Evolutionary conservation across 2,113 vertebrate genomes (phyloP).

Genomic region (Chionodraco myersi): DNA sequence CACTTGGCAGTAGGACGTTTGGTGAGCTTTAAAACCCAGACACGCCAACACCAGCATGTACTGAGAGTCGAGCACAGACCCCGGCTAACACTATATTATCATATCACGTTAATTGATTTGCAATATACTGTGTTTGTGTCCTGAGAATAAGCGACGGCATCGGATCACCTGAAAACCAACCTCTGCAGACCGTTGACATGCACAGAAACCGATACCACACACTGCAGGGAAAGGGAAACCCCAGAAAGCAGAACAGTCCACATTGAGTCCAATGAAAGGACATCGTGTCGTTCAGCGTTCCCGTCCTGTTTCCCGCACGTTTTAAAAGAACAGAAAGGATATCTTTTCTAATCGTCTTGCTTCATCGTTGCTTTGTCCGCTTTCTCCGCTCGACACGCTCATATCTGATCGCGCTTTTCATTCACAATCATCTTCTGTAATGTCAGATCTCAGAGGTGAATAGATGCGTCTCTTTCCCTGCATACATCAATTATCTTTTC

Average conservation of each 20-base stretch:
- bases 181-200: too few relatives aligned
- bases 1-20: conserved; percentile 12
- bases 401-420: conserved; percentile 32
- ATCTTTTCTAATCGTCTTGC: not conserved
- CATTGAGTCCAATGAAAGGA: too few relatives aligned
- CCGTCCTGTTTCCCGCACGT: not conserved
- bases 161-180: not conserved
- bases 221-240: too few relatives aligned
- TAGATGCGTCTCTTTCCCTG: conserved; percentile 1
- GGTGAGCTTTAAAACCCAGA: conserved; percentile 23
- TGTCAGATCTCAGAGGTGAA: conserved; percentile 40
- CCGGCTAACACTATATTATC: not conserved
- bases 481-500: conserved; percentile 59
- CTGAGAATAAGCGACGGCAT: not conserved
- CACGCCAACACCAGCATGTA: conserved; percentile 10
- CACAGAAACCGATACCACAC: too few relatives aligned
- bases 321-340: not conserved
- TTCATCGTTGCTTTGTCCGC: not conserved
- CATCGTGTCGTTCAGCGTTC: too few relatives aligned
- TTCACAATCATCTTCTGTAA: conserved; percentile 14
- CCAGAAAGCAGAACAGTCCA: too few relatives aligned
- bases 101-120: not conserved
- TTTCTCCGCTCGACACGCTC: not conserved
- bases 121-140: not conserved
- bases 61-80: not conserved